Evolutionary conservation across 2,888 invertebrate species (phyloP).

Genomic region (Lochmaea capreae): DNA sequence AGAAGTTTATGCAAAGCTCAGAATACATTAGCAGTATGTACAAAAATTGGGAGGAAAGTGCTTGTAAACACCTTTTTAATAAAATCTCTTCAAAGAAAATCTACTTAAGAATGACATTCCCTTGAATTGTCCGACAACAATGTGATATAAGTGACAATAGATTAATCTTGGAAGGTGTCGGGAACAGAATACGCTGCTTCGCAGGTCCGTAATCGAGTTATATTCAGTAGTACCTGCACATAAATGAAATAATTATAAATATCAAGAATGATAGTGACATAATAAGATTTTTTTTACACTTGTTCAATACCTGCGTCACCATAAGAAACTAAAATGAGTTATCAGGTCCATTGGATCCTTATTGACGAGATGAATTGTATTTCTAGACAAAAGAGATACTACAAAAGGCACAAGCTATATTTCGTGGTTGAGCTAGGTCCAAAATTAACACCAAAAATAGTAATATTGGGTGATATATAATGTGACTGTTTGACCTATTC

Average conservation of each 20-base stretch:
- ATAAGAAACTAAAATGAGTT: too few relatives aligned
- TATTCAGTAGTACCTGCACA: not conserved
- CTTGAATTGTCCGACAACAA: slow-evolving; percentile 49
- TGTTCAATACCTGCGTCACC: too few relatives aligned
- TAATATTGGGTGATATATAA: too few relatives aligned
- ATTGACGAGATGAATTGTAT: too few relatives aligned
- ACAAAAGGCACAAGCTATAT: too few relatives aligned
- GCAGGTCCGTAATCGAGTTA: not conserved
- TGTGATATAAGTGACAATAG: slow-evolving; percentile 54
- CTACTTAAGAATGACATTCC: slow-evolving; percentile 45
- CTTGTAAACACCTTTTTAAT: slow-evolving; percentile 42
- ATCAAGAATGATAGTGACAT: too few relatives aligned
- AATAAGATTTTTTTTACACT: too few relatives aligned
- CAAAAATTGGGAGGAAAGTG: slow-evolving; percentile 34
- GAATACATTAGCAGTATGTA: slow-evolving; percentile 42
- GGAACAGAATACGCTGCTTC: slow-evolving; percentile 38
- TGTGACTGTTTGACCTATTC: too few relatives aligned
- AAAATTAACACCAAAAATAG: too few relatives aligned
- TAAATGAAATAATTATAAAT: not conserved
- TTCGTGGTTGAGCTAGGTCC: too few relatives aligned
- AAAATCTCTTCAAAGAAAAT: slow-evolving; percentile 39
- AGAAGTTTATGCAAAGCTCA: slow-evolving; percentile 11
- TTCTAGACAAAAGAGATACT: too few relatives aligned
- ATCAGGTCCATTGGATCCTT: too few relatives aligned
- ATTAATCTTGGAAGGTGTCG: slow-evolving; percentile 53